A percentile compares a stretch with the other conserved stretches of the same genome.
phyloP scores from a whole-genome alignment of 2,888 invertebrate genomes.

The Chloroclystis v-ata region DNA sequence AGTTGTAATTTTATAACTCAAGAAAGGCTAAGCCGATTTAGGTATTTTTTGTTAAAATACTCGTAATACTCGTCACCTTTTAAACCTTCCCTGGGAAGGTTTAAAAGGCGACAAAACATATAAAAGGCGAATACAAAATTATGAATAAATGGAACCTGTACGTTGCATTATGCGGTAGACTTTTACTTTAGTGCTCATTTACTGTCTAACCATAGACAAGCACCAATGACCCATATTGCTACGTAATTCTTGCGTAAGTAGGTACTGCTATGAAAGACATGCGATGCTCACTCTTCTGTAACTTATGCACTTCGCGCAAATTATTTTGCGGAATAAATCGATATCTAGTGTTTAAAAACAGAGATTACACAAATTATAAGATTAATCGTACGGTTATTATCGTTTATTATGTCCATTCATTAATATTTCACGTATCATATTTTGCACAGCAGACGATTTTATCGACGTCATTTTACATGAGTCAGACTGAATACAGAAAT shows the following conservation, averaged over 20 bases:
- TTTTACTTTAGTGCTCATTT: too few species aligned
- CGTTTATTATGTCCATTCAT: too few species aligned
- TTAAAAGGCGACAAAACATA: too few species aligned
- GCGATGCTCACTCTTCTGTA: conserved; percentile 58
- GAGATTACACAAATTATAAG: too few species aligned
- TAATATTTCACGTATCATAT: not conserved
- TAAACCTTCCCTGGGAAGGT: too few species aligned
- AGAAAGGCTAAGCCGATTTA: too few species aligned
- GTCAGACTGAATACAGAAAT: conserved; percentile 34
- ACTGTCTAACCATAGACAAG: conserved; percentile 16
- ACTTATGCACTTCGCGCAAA: conserved; percentile 47
- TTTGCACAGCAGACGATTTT: conserved; percentile 9
- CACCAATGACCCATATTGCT: conserved; percentile 47
- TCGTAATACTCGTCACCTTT: too few species aligned
- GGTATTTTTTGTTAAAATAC: too few species aligned
- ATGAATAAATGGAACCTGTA: too few species aligned
- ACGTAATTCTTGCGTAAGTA: conserved; percentile 51
- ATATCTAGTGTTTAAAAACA: conserved; percentile 3
- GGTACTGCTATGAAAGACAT: conserved; percentile 41
- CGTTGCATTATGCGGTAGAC: not conserved
- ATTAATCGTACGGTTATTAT: too few species aligned
- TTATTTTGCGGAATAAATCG: conserved; percentile 23
- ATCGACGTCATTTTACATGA: conserved; percentile 35
- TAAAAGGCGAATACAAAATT: too few species aligned
- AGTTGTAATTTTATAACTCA: too few species aligned